Base-by-base conservation (phyloP, 2,888 invertebrate species). In the Stenurella melanura region DNA sequence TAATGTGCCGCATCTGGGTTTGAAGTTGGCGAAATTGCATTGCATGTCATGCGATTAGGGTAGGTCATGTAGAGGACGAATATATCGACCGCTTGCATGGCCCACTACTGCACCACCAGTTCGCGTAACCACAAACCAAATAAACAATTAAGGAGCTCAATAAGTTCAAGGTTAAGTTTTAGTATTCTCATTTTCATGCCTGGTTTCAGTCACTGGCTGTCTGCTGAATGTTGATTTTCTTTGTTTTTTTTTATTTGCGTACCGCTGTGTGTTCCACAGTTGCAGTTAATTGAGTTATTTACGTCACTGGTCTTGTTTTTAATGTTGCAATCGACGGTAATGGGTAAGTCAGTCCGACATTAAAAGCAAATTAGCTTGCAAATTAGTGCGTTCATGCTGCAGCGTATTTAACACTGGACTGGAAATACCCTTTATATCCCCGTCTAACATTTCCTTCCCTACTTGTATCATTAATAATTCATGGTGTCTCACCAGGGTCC, bases 51-150 rank as follows among this genome's bases (percentile, higher is more conserved):
- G 67, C 67, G 77, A 71, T 82, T 83, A 77, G 75, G 83, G 81
- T 79, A 83, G 83, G 83, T 83, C 83, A 78, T 77, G 81, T 79
- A 82, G 83, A 83, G 83, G 83, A 79, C 82, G 73, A 79, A 80
- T 78, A 75, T 79, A 81, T 79, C 75, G 76, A 71, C 68, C 74
- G 76, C 21, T 63, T 61, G 21, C 19, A 15, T 61, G 30, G 63
- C 10, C 38, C 63, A 38, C 34, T 10, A 19, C 69, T 50, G 64
- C 42, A 58, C 60, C 26, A 57, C 74, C 60, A 38, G 34, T 19
- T 38, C 70, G 68, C 75, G 64, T 68, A 74, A 74, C 73, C 70
- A 68, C 78, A 74, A 38, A 71, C 58, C 70, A 76, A 78, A 80
- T 76, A 78, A 79, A 79, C 78, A 80, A 78, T 74, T 57, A 67